Percentiles rank a stretch among this genome's conserved stretches.
Conservation (phyloP, 1,140 invertebrate genomes). For the Kradibia gibbosae region DNA sequence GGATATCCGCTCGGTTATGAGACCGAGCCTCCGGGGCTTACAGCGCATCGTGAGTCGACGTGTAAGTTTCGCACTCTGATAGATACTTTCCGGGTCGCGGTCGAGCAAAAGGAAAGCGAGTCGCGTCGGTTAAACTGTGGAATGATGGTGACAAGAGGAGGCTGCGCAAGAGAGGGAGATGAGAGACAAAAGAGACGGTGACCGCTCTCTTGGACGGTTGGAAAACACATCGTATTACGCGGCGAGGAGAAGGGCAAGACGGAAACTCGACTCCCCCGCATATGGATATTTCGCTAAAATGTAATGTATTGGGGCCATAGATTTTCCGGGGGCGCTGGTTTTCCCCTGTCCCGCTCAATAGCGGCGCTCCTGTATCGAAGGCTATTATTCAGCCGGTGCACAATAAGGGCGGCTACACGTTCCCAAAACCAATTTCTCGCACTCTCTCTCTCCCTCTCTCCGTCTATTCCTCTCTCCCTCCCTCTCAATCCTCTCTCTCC, state of each 20-base stretch:
- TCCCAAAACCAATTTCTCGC: constrained; percentile 56
- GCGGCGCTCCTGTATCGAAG: constrained; percentile 42
- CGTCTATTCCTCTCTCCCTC: too few species aligned
- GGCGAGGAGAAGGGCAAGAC: background rate
- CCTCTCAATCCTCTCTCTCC: background rate
- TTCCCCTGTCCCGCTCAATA: background rate
- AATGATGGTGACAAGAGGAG: too few species aligned
- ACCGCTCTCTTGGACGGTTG: background rate
- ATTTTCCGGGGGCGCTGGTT: constrained; percentile 25
- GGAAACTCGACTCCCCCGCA: too few species aligned
- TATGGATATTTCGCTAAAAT: constrained; percentile 49
- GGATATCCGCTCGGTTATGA: constrained; percentile 8
- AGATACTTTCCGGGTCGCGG: constrained; percentile 26
- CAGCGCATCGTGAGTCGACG: background rate
- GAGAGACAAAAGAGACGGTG: background rate
- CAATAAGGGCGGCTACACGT: constrained; percentile 55
- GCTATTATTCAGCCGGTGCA: constrained; percentile 52
- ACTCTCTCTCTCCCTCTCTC: constrained; percentile 19
- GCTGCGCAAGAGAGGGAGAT: background rate
- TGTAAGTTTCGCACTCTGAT: constrained; percentile 10
- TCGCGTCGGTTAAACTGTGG: too few species aligned
- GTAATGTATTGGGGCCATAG: constrained; percentile 49
- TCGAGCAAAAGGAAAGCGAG: too few species aligned
- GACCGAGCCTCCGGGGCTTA: too few species aligned
- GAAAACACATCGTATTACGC: background rate